Conservation (phyloP, 1,140 invertebrate genomes). For the Solen grandis region DNA sequence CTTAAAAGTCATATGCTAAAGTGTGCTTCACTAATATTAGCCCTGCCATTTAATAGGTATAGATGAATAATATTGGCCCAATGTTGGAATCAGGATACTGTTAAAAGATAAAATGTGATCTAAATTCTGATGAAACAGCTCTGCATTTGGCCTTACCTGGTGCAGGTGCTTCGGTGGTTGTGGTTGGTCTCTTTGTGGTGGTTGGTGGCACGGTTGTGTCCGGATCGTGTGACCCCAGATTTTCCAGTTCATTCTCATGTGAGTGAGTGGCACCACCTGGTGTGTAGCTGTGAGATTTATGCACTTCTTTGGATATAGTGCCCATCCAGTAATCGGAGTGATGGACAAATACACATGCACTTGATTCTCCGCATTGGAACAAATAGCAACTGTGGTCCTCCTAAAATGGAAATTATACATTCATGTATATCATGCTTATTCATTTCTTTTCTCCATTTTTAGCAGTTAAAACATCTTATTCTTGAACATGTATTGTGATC, state of each 20-base stretch:
- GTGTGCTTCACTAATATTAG: too few species aligned
- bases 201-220: slow-evolving; percentile 5
- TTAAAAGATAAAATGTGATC: too few species aligned
- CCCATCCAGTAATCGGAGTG: slow-evolving; percentile 36
- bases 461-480: too few species aligned
- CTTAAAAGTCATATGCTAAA: too few species aligned
- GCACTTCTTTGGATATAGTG: not conserved
- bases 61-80: too few species aligned
- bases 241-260: slow-evolving; percentile 50
- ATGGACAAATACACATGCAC: slow-evolving; percentile 15
- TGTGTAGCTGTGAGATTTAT: slow-evolving; percentile 36
- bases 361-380: slow-evolving; percentile 29
- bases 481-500: too few species aligned
- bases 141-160: too few species aligned
- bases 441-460: too few species aligned
- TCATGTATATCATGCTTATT: too few species aligned
- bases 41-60: too few species aligned
- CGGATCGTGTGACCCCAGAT: slow-evolving; percentile 13
- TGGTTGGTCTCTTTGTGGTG: slow-evolving; percentile 3
- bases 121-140: too few species aligned
- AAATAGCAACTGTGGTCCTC: slow-evolving; percentile 44
- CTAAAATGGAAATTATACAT: slow-evolving; percentile 37
- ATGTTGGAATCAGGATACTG: too few species aligned
- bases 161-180: not conserved
- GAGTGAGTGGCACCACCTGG: slow-evolving; percentile 33